Conservation (phyloP, 2,797 vertebrate species). For the Scarus forsteni region DNA sequence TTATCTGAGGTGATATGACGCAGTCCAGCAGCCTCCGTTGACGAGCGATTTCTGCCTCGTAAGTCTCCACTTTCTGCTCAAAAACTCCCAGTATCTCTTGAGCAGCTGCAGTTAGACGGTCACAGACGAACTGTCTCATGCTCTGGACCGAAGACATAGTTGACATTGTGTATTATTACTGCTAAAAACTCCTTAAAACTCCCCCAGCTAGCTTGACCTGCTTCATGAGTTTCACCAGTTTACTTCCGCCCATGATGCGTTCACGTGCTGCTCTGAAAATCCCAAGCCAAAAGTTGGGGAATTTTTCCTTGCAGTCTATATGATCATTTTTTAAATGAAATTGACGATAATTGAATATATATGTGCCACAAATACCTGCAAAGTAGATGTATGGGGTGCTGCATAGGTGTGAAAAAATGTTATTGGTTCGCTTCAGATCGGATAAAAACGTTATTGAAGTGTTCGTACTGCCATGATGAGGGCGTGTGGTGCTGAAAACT, state of each 20-base stretch:
- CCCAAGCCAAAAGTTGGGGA: not conserved
- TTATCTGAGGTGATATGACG: conserved; percentile 35
- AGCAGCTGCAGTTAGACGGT: conserved; percentile 65
- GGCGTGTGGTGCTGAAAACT: too few relatives aligned
- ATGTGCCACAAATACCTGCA: too few relatives aligned
- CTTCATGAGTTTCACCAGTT: not conserved
- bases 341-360: too few relatives aligned
- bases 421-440: too few relatives aligned
- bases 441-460: too few relatives aligned
- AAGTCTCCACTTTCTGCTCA: conserved; percentile 49
- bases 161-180: rapidly evolving
- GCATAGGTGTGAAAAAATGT: too few relatives aligned
- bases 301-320: too few relatives aligned
- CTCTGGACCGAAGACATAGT: conserved; percentile 50
- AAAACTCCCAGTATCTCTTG: conserved; percentile 68
- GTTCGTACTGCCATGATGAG: too few relatives aligned
- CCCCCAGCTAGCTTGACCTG: not conserved
- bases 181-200: not conserved
- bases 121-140: conserved; percentile 66
- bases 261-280: not conserved
- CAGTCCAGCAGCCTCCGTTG: conserved; percentile 60
- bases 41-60: conserved; percentile 58
- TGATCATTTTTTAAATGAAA: too few relatives aligned
- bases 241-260: conserved; percentile 35
- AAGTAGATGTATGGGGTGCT: too few relatives aligned